Base-by-base conservation (phyloP, 2,888 invertebrate genomes). In the Nycteola revayana region DNA sequence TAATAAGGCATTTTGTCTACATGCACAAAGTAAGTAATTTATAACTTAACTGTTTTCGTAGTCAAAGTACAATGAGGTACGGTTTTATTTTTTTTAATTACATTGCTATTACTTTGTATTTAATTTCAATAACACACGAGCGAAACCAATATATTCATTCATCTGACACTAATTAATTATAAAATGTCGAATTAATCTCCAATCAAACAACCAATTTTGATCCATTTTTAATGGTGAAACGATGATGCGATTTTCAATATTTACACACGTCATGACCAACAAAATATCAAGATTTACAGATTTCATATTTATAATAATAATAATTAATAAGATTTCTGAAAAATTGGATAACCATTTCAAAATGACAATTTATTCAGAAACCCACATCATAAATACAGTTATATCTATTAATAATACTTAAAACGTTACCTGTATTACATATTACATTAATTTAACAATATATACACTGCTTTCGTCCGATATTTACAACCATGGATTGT, bases 401-500 rank as follows among this genome's bases (percentile, higher is more conserved):
- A 61, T 32, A 40, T 28, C 53, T 48, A 64, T 48, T 33, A 51
- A n/a, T 18, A 18, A 68, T 59, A 60, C 62, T 69, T 75, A 73
- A 63, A 67, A 66, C 47, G 38, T 69, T 62, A 65, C 61, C 65
- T 63, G 63, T 67, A 59, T 59, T 60, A 64, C 54, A 50, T 65
- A 57, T 58, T 59, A 66, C 49, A 62, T 59, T 57, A 58, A 56
- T 52, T 56, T 53, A 61, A 62, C 43, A 54, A 53, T 80, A 76
- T 79, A 80, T 46, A 52, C 56, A 51, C 36, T 35, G 38, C 48
- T 34, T 31, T 42, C 46, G 53, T 60, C 39, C 65, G 87, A 87
- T 87, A 87, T 87, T 84, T 79, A 88, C 86, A 87, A 87, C 75
- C 75, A 81, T 85, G 86, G 29, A 56, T 69, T 61, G 71, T 72